Conservation (phyloP, 2,113 vertebrate species). For the Lasiurus borealis region DNA sequence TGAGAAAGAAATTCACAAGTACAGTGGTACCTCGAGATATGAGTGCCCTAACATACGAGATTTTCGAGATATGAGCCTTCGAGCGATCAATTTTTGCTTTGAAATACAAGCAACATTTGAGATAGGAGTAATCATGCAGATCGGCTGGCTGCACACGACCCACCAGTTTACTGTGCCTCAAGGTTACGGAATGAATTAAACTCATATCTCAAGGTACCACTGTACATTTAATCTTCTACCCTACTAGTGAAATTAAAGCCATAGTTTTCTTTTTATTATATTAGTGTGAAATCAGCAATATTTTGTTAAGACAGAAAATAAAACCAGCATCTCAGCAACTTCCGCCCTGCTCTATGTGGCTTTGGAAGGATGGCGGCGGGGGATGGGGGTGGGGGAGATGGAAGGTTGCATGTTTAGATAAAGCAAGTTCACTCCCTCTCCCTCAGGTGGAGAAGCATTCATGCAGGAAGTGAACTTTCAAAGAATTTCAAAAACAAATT, state of each 20-base stretch:
- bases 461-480: constrained; percentile 69
- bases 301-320: constrained; percentile 17
- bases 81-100: no score
- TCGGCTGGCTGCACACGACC: no score
- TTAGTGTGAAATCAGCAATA: background rate
- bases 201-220: no score
- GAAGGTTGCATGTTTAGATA: background rate
- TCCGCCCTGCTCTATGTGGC: background rate
- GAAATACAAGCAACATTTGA: no score
- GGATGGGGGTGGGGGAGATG: background rate
- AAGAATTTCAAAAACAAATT: constrained; percentile 66
- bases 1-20: background rate
- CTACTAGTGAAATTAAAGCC: constrained; percentile 25
- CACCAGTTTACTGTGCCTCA: no score
- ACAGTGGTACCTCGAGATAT: no score
- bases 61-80: no score
- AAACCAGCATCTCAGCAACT: background rate
- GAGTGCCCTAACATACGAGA: no score
- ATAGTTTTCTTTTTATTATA: background rate
- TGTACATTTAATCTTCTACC: background rate
- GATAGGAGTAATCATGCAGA: no score
- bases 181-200: no score
- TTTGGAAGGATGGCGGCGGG: background rate
- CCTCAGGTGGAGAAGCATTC: constrained; percentile 32
- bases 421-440: constrained; percentile 56